A percentile compares a stretch with the other conserved stretches of the same genome.
Conservation (phyloP, 2,113 vertebrate species). For the Actenoides hombroni region DNA sequence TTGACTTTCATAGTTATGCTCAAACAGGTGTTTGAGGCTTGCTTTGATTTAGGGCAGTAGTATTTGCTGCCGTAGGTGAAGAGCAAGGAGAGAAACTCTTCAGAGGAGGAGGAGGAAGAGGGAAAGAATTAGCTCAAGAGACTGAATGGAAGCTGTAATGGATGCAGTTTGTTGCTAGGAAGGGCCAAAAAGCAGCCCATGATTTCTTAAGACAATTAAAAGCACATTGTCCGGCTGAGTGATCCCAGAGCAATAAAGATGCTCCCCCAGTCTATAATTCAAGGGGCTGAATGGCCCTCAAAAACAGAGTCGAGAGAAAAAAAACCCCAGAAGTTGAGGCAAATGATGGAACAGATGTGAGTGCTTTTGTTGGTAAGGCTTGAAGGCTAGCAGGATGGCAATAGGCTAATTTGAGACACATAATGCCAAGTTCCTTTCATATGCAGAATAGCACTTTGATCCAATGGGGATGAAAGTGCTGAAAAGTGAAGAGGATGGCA, state of each 20-base stretch:
- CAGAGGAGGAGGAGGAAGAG: conserved; percentile 38
- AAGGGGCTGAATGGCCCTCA: conserved; percentile 80
- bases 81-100: conserved; percentile 34
- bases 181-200: neutral
- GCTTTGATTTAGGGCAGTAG: conserved; percentile 65
- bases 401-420: conserved; percentile 76
- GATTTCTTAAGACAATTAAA: conserved; percentile 40
- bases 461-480: conserved; percentile 75
- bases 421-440: conserved; percentile 77
- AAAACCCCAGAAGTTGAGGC: conserved; percentile 55
- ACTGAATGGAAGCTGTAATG: conserved; percentile 29
- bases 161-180: conserved; percentile 20
- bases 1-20: conserved; percentile 80
- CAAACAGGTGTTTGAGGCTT: conserved; percentile 1
- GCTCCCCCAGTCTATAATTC: conserved; percentile 76
- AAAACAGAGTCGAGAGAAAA: conserved; percentile 51
- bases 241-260: conserved; percentile 47
- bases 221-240: conserved; percentile 50
- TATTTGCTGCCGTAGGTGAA: conserved; percentile 41
- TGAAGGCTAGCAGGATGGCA: conserved; percentile 68
- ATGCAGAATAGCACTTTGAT: conserved; percentile 83
- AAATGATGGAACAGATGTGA: conserved; percentile 76
- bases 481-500: conserved; percentile 71
- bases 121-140: conserved; percentile 31
- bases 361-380: conserved; percentile 69